These are phyloP conservation scores for Asbolus verrucosus DNA, from an alignment of 1,140 invertebrate species.

Conservation along the genomic window DNA sequence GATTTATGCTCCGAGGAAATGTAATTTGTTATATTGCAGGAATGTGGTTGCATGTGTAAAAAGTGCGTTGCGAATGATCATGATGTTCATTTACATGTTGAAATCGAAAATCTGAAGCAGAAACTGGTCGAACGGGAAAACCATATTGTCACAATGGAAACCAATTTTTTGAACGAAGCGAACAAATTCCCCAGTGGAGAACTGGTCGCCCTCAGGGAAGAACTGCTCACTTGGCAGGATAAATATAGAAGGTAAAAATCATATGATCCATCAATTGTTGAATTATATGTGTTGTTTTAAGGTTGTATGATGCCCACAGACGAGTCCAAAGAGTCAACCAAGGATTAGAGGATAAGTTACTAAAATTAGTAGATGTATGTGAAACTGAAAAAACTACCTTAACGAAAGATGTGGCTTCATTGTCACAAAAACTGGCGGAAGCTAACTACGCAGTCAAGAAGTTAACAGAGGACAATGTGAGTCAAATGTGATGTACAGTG, in stretches of 20 bases:
- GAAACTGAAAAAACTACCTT: slow-evolving; percentile 90
- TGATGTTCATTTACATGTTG: slow-evolving; percentile 82
- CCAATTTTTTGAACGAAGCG: slow-evolving; percentile 84
- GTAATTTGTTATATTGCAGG: slow-evolving; percentile 67
- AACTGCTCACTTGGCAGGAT: slow-evolving; percentile 88
- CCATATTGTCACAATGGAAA: slow-evolving; percentile 87
- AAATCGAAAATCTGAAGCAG: slow-evolving; percentile 89
- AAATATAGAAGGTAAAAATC: slow-evolving; percentile 84
- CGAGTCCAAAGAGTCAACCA: slow-evolving; percentile 96
- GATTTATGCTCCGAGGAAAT: too few relatives aligned
- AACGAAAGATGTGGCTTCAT: slow-evolving; percentile 86
- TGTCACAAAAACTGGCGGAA: slow-evolving; percentile 89
- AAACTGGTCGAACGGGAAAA: slow-evolving; percentile 82
- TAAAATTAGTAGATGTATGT: slow-evolving; percentile 93
- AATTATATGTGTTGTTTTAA: slow-evolving; percentile 61
- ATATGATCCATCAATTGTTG: not conserved
- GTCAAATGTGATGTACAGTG: slow-evolving; percentile 57
- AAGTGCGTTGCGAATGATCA: slow-evolving; percentile 65
- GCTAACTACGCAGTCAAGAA: slow-evolving; percentile 88
- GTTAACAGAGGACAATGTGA: slow-evolving; percentile 93
- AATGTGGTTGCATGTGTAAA: slow-evolving; percentile 71
- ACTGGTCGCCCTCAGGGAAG: slow-evolving; percentile 84
- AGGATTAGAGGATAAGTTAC: slow-evolving; percentile 92
- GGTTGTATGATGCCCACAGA: slow-evolving; percentile 93
- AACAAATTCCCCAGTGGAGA: slow-evolving; percentile 80